Percentiles rank a stretch among this genome's conserved stretches.
Evolutionary conservation across 1,140 invertebrate genomes (phyloP).

Genomic region (Bombus vancouverensis): DNA sequence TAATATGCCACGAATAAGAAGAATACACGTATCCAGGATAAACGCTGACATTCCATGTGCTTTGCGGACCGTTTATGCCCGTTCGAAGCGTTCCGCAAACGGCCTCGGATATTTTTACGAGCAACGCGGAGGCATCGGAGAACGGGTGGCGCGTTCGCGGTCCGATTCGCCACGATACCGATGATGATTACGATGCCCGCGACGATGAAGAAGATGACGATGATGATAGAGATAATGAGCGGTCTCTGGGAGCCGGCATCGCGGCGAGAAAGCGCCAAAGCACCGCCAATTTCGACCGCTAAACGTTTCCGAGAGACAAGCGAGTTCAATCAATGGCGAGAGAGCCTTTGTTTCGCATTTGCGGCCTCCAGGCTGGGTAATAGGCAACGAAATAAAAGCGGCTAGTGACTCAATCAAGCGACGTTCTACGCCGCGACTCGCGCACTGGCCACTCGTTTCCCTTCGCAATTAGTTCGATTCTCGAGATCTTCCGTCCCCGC

Average conservation of each 20-base stretch:
- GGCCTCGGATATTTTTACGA: conserved; percentile 42
- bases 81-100: conserved; percentile 12
- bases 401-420: conserved; percentile 77
- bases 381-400: conserved; percentile 74
- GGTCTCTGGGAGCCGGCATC: conserved; percentile 6
- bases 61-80: conserved; percentile 15
- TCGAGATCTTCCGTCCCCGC: neutral
- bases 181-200: conserved; percentile 37
- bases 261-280: conserved; percentile 21
- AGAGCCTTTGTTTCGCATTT: conserved; percentile 73
- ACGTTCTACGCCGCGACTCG: conserved; percentile 43
- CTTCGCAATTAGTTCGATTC: conserved; percentile 3
- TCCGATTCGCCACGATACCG: conserved; percentile 40
- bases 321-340: conserved; percentile 72
- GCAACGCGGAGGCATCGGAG: neutral
- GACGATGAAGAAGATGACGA: conserved; percentile 37
- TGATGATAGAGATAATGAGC: conserved; percentile 54
- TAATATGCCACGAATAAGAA: neutral
- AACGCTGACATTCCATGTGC: neutral
- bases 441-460: neutral
- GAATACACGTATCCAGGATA: neutral
- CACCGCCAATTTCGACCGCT: conserved; percentile 44
- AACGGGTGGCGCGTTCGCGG: neutral
- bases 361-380: conserved; percentile 64
- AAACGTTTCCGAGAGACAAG: conserved; percentile 75